Conservation (phyloP, 1,140 invertebrate species). For the Cotesia chilonis region DNA sequence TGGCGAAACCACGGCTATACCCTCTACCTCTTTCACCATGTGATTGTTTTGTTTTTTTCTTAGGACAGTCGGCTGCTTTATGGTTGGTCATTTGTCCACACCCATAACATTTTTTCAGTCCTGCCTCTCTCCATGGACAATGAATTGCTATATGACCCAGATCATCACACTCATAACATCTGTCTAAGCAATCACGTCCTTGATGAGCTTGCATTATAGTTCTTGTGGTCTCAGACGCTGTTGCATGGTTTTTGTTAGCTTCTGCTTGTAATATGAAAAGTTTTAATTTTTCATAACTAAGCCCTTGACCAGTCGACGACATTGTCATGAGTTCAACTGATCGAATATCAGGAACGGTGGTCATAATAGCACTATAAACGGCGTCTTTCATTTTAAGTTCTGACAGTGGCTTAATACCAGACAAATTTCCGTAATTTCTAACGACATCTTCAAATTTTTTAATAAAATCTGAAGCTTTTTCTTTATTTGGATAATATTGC, state of each 20-base stretch:
- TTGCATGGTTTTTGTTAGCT: slow-evolving; percentile 30
- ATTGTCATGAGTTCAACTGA: slow-evolving; percentile 34
- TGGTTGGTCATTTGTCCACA: not conserved
- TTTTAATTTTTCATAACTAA: slow-evolving; percentile 41
- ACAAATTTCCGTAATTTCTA: not conserved
- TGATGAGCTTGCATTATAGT: slow-evolving; percentile 3
- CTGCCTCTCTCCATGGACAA: slow-evolving; percentile 11
- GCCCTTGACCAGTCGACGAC: slow-evolving; percentile 29
- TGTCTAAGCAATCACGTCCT: not conserved
- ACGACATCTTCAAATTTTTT: not conserved
- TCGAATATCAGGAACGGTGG: slow-evolving; percentile 36
- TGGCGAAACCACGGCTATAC: not conserved
- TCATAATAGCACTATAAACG: slow-evolving; percentile 40
- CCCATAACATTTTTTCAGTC: slow-evolving; percentile 9
- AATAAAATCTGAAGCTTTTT: slow-evolving; percentile 2
- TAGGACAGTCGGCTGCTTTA: not conserved
- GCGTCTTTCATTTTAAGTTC: slow-evolving; percentile 43
- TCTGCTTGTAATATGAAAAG: slow-evolving; percentile 37
- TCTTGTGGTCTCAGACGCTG: not conserved
- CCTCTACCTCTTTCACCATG: not conserved
- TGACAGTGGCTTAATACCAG: slow-evolving; percentile 18
- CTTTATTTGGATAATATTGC: slow-evolving; percentile 27
- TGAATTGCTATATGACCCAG: slow-evolving; percentile 13
- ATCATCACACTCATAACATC: slow-evolving; percentile 32
- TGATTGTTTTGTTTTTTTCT: not conserved